Base-by-base conservation (phyloP, 2,113 vertebrate species). In the Chamaetylas fuelleborni region DNA sequence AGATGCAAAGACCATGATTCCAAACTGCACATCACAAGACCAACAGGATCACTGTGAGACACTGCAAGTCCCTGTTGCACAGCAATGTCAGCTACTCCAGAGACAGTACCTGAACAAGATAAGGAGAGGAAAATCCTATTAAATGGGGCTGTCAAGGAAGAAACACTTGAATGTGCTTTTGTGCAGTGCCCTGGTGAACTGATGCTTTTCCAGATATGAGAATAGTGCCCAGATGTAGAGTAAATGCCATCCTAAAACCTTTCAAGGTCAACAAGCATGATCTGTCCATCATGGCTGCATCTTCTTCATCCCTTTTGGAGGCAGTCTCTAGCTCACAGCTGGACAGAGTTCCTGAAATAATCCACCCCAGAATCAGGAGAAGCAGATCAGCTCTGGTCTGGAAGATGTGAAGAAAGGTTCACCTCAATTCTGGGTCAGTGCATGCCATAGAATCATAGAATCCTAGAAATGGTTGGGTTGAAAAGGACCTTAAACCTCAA, bases 351-450 rank as follows among this genome's bases (percentile, higher is more conserved):
- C 11, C 17, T 60, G 54, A 60, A 72, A 64, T 19, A 36, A 8
- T 31, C 33, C 22, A 28, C 9, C 7, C 8, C 34, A 84, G 9
- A 20, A 16, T 18, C 25, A 50, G 28, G 28, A 90, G 3, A 42
- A 1, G 4, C 7, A 80, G 18, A 15, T 15, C 57, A 76, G 31
- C 4, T 47, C 47, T 57, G 8, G 8, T 34, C 31, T 12, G 5
- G 18, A 66, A 76, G 36, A 14, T 9, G 1, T 40, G 14, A 7
- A 62, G 38, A 36, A 62, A 58, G 3, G n/a, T 40, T 38, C n/a
- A 10, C 14, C 11, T 57, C 24, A 19, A 0, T 18, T 20, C 10
- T 38, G 33, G 14, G 3, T 0, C 1, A 76, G 18, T 0, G 7
- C 11, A 8, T 29, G 4, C 20, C 13, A 14, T 7, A 25, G 42